These are phyloP conservation scores for Eulemur albifrons DNA, from an alignment of 2,797 vertebrate species.

Conservation along the genomic window DNA sequence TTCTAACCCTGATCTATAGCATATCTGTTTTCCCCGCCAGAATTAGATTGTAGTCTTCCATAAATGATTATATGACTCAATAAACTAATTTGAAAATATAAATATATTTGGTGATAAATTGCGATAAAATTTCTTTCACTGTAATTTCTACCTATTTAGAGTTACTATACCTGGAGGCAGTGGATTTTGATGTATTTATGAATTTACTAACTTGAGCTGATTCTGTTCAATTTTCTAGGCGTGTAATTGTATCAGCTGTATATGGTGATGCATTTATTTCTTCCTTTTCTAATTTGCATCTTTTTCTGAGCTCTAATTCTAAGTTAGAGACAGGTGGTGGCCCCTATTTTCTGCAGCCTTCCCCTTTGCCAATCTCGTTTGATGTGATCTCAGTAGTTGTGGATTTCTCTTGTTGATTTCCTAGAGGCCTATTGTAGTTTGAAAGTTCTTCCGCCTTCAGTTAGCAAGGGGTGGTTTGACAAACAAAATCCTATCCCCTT, in stretches of 20 bases:
- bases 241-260: background rate
- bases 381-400: background rate
- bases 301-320: background rate
- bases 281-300: background rate
- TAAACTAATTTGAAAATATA: background rate
- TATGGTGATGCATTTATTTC: background rate
- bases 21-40: background rate
- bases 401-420: background rate
- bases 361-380: background rate
- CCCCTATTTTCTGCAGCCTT: background rate
- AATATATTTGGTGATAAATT: background rate
- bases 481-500: background rate
- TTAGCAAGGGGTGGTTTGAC: background rate
- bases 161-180: background rate
- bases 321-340: background rate
- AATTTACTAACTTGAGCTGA: background rate
- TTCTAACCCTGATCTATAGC: background rate
- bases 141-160: background rate
- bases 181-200: background rate
- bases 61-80: background rate
- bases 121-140: background rate
- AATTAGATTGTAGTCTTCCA: background rate
- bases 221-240: background rate
- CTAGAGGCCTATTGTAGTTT: background rate
- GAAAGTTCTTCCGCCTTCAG: background rate